A percentile compares a stretch with the other conserved stretches of the same genome.
Conservation (phyloP, 2,888 invertebrate genomes). For the Gymnosoma rotundatum region DNA sequence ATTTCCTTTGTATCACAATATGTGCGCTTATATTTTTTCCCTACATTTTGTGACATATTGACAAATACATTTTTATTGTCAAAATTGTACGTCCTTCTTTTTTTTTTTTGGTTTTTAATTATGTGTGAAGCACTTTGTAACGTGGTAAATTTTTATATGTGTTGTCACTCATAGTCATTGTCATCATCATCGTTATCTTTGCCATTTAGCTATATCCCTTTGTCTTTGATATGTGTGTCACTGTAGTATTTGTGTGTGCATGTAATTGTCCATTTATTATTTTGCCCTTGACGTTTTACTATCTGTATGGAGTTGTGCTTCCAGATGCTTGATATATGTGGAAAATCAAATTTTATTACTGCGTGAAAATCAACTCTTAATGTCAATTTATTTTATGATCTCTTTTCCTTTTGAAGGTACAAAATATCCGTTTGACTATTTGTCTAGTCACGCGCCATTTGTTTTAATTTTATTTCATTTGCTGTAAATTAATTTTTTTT, state of each 20-base stretch:
- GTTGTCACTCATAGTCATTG: slow-evolving; percentile 69
- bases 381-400: slow-evolving; percentile 66
- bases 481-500: not conserved
- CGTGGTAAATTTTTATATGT: slow-evolving; percentile 64
- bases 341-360: slow-evolving; percentile 56
- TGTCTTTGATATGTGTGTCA: slow-evolving; percentile 71
- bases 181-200: slow-evolving; percentile 55
- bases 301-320: slow-evolving; percentile 22
- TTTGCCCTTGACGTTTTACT: slow-evolving; percentile 56
- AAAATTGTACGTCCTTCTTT: slow-evolving; percentile 71
- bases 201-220: slow-evolving; percentile 63
- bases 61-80: slow-evolving; percentile 79
- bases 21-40: slow-evolving; percentile 23
- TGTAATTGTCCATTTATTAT: slow-evolving; percentile 69
- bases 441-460: slow-evolving; percentile 68
- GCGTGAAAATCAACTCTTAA: slow-evolving; percentile 58
- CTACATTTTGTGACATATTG: slow-evolving; percentile 75
- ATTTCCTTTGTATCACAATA: not conserved
- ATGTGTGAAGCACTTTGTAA: slow-evolving; percentile 70
- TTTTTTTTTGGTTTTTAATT: slow-evolving; percentile 64
- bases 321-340: slow-evolving; percentile 54
- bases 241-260: slow-evolving; percentile 22
- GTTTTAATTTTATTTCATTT: slow-evolving; percentile 35
- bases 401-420: slow-evolving; percentile 21
- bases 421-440: slow-evolving; percentile 36